These are phyloP conservation scores for Holacanthella duospinosa DNA, from an alignment of 2,888 invertebrate species.

Conservation along the genomic window DNA sequence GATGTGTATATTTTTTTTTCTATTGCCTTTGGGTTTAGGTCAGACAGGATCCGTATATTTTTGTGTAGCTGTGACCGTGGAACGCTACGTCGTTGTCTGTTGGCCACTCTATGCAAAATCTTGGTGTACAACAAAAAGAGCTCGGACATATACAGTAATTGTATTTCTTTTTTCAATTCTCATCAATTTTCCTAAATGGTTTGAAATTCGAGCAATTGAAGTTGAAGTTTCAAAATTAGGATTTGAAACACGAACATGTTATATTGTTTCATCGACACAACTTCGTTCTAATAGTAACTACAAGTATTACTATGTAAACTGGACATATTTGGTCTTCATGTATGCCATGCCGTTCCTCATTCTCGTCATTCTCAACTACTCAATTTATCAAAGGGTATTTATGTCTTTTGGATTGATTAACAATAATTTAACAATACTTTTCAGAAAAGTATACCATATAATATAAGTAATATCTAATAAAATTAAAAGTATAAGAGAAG, in stretches of 20 bases:
- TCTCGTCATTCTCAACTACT: constrained; percentile 1
- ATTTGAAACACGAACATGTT: background rate
- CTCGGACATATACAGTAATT: constrained; percentile 1
- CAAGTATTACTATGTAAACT: constrained; percentile 8
- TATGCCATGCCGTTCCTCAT: constrained; percentile 5
- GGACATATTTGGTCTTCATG: constrained; percentile 7
- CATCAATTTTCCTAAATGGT: constrained; percentile 2
- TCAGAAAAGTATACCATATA: no score
- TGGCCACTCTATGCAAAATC: constrained; percentile 9
- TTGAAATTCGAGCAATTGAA: background rate
- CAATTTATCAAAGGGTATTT: background rate
- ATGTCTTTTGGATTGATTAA: no score
- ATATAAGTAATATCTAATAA: no score
- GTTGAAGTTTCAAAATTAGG: background rate
- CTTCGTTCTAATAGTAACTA: background rate
- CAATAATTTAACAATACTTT: no score
- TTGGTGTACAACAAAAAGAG: constrained; percentile 8
- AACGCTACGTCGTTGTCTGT: constrained; percentile 9
- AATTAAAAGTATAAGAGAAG: no score
- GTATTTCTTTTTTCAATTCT: constrained; percentile 8
- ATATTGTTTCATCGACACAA: background rate
- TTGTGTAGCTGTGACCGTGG: constrained; percentile 4
- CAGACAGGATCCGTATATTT: constrained; percentile 11
- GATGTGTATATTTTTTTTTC: no score
- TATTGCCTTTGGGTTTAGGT: no score